Evolutionary conservation across 1,140 invertebrate species (phyloP), one percentile per base, ranked within the genome.

Genomic region (Atta texana): DNA sequence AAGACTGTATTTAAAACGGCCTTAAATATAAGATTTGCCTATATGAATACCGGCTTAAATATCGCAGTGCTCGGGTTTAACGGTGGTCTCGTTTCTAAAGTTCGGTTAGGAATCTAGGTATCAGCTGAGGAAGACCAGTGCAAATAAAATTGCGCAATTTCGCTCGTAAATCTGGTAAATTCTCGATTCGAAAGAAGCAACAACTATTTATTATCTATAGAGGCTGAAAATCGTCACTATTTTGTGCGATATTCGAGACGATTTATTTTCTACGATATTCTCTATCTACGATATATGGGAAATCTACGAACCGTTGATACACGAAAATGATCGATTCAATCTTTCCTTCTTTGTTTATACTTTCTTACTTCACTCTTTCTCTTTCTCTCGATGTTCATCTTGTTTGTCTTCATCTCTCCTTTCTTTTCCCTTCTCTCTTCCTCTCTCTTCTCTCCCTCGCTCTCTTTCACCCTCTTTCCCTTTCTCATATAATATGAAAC

Each of bases 1-100:
- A 1, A 39, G 34, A 39, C 34, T 0, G 34, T 34, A 44, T 7
- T 44, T 10, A 44, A 44, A 8, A 10, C 39, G 8, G 7, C 2
- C 39, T 44, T 44, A 44, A 44, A 12, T 39, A 44, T 10, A 44
- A 44, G 39, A 12, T 10, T 2, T 0, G 39, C 10, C 39, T 44
- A 2, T 44, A 2, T 44, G 39, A 44, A 44, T 44, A 44, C 39
- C 39, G 39, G 8, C 39, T 8, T 44, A 75, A 89, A 89, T 89
- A 88, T 88, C 82, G 78, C 69, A 89, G 87, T 80, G 88, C 63
- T 72, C 39, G 78, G 76, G 31, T 64, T 59, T 64, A 66, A 8
- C 71, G 49, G 57, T 51, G n/a, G 59, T 59, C 6, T 55, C 39
- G 51, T 72, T 72, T 64, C 75, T 28, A 69, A 87, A 84, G 31